Conservation (phyloP, 2,888 invertebrate genomes). For the Punctoribates punctum region DNA sequence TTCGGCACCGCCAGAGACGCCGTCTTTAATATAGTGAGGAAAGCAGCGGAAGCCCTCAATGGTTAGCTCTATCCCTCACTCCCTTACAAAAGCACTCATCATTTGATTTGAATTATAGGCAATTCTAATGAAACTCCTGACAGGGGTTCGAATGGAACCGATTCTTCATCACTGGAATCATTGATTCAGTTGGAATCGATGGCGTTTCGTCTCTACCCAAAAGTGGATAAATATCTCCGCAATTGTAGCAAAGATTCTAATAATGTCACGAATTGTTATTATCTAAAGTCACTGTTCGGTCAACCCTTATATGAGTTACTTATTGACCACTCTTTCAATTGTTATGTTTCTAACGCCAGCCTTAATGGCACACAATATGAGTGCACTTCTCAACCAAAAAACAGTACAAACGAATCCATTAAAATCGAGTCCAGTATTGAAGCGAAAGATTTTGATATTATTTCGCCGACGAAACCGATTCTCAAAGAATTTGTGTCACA, state of each 20-base stretch:
- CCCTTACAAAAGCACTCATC: not conserved
- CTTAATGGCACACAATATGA: not conserved
- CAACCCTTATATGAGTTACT: constrained; percentile 2
- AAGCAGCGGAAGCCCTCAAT: constrained; percentile 70
- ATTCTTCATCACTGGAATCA: not conserved
- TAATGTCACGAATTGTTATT: not conserved
- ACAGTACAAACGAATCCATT: not conserved
- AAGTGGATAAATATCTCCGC: not conserved
- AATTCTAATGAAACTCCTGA: not conserved
- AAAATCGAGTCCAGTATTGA: not conserved
- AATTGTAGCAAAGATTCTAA: not conserved
- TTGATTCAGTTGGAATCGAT: not conserved
- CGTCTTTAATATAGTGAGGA: constrained; percentile 85
- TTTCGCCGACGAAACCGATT: not conserved
- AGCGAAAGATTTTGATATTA: not conserved
- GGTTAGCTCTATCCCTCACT: constrained; percentile 17
- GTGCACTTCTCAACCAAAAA: not conserved
- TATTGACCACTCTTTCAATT: not conserved
- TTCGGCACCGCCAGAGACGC: constrained; percentile 83
- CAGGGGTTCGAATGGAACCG: not conserved
- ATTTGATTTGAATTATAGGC: constrained; percentile 24
- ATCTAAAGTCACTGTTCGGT: constrained; percentile 13
- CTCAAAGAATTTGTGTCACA: not conserved
- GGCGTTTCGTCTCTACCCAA: not conserved
- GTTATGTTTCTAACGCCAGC: not conserved